These are phyloP conservation scores for Dasyurus viverrinus DNA, from an alignment of 2,113 vertebrate species.

Conservation along the genomic window DNA sequence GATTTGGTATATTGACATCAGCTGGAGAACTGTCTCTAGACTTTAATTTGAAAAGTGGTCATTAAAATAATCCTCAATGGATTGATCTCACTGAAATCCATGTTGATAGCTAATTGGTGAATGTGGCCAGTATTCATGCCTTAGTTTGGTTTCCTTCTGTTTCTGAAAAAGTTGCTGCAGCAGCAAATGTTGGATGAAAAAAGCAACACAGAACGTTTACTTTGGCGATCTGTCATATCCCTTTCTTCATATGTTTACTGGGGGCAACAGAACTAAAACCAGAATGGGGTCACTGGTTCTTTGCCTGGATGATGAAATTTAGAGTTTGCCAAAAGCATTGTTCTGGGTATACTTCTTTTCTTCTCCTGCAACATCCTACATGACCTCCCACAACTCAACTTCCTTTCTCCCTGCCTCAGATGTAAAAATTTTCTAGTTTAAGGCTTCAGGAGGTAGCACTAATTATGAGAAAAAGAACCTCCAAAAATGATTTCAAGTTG, in stretches of 20 bases:
- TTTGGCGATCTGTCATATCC: background rate
- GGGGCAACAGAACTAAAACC: background rate
- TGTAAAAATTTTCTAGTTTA: background rate
- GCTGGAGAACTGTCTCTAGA: constrained; percentile 38
- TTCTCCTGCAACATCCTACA: background rate
- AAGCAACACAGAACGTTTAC: background rate
- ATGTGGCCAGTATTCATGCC: constrained; percentile 17
- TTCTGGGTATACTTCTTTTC: background rate
- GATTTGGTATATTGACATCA: constrained; percentile 37
- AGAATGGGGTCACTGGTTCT: background rate
- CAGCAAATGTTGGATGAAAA: background rate
- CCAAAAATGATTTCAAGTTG: background rate
- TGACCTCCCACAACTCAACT: background rate
- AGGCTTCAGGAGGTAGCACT: background rate
- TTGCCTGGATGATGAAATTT: background rate
- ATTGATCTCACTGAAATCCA: constrained; percentile 42
- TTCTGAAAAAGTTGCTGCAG: background rate
- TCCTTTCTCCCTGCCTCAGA: background rate
- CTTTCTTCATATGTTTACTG: background rate
- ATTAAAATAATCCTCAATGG: constrained; percentile 44
- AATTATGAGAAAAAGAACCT: background rate
- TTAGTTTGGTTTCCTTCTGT: constrained; percentile 12
- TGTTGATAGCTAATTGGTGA: constrained; percentile 50
- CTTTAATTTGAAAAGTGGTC: constrained; percentile 21
- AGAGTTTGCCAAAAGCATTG: background rate